Evolutionary conservation across 2,113 vertebrate species (phyloP).

Genomic region (Emydocephalus ijimae): DNA sequence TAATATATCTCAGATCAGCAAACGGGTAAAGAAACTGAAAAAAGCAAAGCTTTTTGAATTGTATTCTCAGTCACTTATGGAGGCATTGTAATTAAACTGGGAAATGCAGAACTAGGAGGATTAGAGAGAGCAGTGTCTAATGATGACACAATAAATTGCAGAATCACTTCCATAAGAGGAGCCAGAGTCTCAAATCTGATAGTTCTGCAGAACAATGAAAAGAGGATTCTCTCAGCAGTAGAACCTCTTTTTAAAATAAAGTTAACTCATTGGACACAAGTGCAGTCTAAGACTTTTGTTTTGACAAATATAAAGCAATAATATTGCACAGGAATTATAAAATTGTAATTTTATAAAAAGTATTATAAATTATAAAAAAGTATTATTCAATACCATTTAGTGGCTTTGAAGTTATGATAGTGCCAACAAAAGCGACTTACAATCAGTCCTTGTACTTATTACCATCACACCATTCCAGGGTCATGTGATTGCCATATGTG

Average conservation of each 20-base stretch:
- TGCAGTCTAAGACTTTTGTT: neutral
- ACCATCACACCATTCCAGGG: neutral
- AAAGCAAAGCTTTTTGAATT: neutral
- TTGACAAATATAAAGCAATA: neutral
- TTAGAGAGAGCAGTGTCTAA: neutral
- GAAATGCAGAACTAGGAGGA: neutral
- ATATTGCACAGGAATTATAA: neutral
- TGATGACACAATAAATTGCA: neutral
- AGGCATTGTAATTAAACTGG: neutral
- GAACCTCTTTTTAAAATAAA: neutral
- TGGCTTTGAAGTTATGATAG: neutral
- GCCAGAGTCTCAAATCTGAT: neutral
- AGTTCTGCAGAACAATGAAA: neutral
- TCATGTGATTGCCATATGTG: neutral
- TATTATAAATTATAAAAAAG: too few species aligned
- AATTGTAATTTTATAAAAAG: too few species aligned
- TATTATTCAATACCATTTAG: neutral
- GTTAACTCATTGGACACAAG: neutral
- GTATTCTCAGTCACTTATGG: neutral
- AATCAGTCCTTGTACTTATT: neutral
- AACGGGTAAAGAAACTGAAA: neutral
- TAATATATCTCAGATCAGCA: neutral
- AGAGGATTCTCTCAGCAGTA: neutral
- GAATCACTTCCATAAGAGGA: neutral
- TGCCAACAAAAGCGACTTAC: neutral